Evolutionary conservation across 2,797 vertebrate species (phyloP), one percentile per base, ranked within the genome.

Genomic region (Anableps anableps): DNA sequence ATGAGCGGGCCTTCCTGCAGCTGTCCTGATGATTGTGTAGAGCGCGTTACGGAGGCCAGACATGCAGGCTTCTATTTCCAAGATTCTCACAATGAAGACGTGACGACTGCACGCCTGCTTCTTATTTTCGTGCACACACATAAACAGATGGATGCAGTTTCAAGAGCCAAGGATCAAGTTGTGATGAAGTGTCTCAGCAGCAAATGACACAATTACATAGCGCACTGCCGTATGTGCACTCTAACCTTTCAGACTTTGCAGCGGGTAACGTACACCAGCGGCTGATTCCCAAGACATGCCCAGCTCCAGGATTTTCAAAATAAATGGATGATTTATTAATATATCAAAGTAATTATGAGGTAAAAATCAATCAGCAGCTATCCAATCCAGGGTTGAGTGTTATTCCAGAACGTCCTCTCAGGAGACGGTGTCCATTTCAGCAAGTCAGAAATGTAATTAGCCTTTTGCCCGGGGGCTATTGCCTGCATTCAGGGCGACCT

Each of bases 401-500:
- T 93, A 91, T 93, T 94, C 88, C 91, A 88, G 92, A 94, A 93
- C 77, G 89, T 86, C 88, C 91, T 93, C 90, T 89, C 83, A 90
- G 91, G 93, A 92, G 89, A 93, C 58, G 79, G 91, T 93, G 88
- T 92, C 85, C 89, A 90, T 95, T 95, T 95, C 93, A 95, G 89
- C 85, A 88, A 92, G 88, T 93, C 93, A 93, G 86, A 92, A 94
- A 94, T 91, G 92, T 94, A 94, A 95, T 93, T 94, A 94, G 91
- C 93, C 88, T 93, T 92, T 93, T 88, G 92, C 93, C 90, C 26
- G 78, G 76, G 66, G 88, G 92, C 89, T 74, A 31, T 31, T 85
- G 86, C 76, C 84, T 85, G 84, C 43, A 66, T 88, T 91, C 74
- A 87, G 89, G 88, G 70, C 68, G 77, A 93, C 89, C 88, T 81